Evolutionary conservation across 1,140 invertebrate genomes (phyloP).

Genomic region (Papilio dardanus): DNA sequence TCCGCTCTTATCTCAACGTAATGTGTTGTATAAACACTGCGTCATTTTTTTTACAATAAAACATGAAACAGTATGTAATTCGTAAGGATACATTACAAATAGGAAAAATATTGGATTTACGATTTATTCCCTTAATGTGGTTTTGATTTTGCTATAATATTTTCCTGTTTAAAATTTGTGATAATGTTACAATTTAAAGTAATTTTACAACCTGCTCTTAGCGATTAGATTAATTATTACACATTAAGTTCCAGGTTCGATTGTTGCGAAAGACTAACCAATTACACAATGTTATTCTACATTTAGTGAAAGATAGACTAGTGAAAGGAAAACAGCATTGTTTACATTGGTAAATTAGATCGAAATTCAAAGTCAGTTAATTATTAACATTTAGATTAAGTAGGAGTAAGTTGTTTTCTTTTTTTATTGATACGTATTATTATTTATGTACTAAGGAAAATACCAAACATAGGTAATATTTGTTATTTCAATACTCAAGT

Average conservation of each 20-base stretch:
- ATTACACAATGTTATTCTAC: background rate
- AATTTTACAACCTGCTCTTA: background rate
- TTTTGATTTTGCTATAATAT: background rate
- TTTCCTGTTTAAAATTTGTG: background rate
- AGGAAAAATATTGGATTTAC: background rate
- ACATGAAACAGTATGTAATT: background rate
- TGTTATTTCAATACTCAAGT: background rate
- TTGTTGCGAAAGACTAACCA: background rate
- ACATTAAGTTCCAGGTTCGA: background rate
- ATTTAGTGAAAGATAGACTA: background rate
- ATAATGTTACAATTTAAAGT: conserved; percentile 1
- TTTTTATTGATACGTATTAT: background rate
- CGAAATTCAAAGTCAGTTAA: background rate
- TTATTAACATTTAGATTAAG: no score
- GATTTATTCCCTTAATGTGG: background rate
- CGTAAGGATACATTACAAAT: background rate
- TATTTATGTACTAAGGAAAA: background rate
- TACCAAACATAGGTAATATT: background rate
- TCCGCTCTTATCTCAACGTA: conserved; percentile 36
- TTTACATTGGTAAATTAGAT: background rate
- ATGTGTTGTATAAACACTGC: conserved; percentile 33
- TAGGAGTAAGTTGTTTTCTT: no score
- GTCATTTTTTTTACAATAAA: conserved; percentile 28
- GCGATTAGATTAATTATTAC: background rate
- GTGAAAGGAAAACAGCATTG: background rate